phyloP scores from a whole-genome alignment of 2,113 vertebrate species.

The Ceuthmochares aereus region DNA sequence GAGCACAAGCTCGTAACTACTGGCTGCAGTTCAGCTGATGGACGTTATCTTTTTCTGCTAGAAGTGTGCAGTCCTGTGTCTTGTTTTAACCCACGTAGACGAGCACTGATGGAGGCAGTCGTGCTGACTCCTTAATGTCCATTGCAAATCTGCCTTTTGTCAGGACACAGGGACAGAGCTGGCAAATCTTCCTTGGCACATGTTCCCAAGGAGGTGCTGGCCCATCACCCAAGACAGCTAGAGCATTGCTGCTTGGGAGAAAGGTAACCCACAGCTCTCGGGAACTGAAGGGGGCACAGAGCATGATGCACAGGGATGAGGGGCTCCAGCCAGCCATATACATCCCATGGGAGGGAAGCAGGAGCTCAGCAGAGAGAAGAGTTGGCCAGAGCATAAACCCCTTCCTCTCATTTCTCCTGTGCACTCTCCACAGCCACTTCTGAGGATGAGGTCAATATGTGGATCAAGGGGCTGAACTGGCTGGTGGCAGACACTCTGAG shows the following conservation, averaged over 20 bases:
- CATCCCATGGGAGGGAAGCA: accelerated
- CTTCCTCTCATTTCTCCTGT: not conserved
- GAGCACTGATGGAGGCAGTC: not conserved
- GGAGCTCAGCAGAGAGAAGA: not conserved
- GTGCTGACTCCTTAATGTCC: not conserved
- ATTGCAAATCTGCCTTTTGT: not conserved
- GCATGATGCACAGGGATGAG: accelerated
- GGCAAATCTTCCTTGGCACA: not conserved
- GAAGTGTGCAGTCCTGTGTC: not conserved
- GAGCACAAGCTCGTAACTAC: not conserved
- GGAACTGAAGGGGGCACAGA: not conserved
- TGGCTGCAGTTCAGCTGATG: not conserved
- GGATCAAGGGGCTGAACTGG: constrained; percentile 96
- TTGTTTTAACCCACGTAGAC: not conserved
- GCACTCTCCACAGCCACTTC: constrained; percentile 85
- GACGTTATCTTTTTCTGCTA: not conserved
- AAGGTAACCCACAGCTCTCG: not conserved
- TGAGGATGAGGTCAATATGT: constrained; percentile 97
- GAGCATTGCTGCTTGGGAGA: not conserved
- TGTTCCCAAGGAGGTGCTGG: not conserved
- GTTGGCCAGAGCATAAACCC: not conserved
- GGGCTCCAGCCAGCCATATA: not conserved
- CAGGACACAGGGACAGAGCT: not conserved
- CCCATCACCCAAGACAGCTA: not conserved
- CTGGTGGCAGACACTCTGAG: constrained; percentile 90